These are phyloP conservation scores for Varroa destructor DNA, from an alignment of 1,140 invertebrate species.

Conservation along the genomic window DNA sequence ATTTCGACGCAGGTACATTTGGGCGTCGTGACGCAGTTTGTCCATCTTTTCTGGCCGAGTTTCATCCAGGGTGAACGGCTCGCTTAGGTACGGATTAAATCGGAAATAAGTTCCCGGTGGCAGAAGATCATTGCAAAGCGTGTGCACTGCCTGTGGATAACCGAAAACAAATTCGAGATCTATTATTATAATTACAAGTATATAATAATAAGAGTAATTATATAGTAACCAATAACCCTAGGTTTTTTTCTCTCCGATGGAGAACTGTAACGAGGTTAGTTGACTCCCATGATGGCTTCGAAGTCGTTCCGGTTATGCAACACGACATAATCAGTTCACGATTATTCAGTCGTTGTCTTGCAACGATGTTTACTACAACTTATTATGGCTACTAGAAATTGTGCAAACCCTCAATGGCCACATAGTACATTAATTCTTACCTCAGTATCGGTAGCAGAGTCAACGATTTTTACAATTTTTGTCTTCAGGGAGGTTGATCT, in stretches of 20 bases:
- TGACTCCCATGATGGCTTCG: too few relatives aligned
- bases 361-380: too few relatives aligned
- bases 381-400: too few relatives aligned
- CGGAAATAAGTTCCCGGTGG: conserved; percentile 64
- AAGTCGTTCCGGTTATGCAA: too few relatives aligned
- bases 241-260: too few relatives aligned
- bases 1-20: conserved; percentile 61
- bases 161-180: conserved; percentile 28
- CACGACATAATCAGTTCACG: too few relatives aligned
- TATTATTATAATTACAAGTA: background rate
- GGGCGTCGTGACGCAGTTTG: conserved; percentile 46
- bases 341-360: background rate
- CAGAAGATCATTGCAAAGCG: conserved; percentile 63
- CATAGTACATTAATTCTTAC: conserved; percentile 40
- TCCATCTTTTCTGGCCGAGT: conserved; percentile 50
- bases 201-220: background rate
- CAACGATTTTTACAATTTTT: conserved; percentile 68
- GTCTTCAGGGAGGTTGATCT: conserved; percentile 48
- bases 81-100: conserved; percentile 75
- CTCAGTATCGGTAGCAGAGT: conserved; percentile 80
- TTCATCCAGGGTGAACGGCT: conserved; percentile 68
- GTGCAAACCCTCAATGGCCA: too few relatives aligned
- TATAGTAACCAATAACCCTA: too few relatives aligned
- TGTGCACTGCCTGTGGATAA: conserved; percentile 56
- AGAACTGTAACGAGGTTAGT: too few relatives aligned